Percentiles rank a stretch among this genome's conserved stretches.
These are phyloP conservation scores for Clarias fuscus DNA, from an alignment of 2,797 vertebrate species.

Conservation along the genomic window DNA sequence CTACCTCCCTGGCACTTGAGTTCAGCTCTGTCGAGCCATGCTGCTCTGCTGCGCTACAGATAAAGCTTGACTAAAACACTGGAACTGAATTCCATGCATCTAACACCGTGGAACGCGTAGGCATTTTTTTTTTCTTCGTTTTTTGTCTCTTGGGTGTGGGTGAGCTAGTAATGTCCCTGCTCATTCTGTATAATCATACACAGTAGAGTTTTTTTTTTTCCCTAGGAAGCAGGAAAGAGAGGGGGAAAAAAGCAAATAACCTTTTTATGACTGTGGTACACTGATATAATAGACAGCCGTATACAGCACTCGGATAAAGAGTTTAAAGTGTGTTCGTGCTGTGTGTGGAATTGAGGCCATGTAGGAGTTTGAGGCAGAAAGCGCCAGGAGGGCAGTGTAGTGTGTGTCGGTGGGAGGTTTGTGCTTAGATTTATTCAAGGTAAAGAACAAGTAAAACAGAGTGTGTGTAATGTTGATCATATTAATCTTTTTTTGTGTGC, in stretches of 20 bases:
- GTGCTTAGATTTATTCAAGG: neutral
- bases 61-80: conserved; percentile 48
- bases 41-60: conserved; percentile 32
- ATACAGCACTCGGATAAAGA: conserved; percentile 17
- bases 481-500: neutral
- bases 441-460: neutral
- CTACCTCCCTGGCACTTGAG: conserved; percentile 19
- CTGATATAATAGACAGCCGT: conserved; percentile 24
- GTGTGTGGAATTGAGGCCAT: conserved; percentile 19
- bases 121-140: neutral
- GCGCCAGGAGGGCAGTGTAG: neutral
- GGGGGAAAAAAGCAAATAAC: neutral
- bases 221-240: conserved; percentile 1
- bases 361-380: conserved; percentile 14
- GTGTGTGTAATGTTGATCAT: neutral
- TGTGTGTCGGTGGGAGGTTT: neutral
- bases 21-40: conserved; percentile 32
- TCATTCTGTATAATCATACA: conserved; percentile 29
- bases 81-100: conserved; percentile 24
- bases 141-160: conserved; percentile 6
- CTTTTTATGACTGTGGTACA: neutral
- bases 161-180: conserved; percentile 35
- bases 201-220: conserved; percentile 10
- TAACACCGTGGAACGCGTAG: conserved; percentile 16
- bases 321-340: conserved; percentile 6